Evolutionary conservation across 1,140 invertebrate genomes (phyloP), one percentile per base, ranked within the genome.

Genomic region (Rhopalosiphum padi): DNA sequence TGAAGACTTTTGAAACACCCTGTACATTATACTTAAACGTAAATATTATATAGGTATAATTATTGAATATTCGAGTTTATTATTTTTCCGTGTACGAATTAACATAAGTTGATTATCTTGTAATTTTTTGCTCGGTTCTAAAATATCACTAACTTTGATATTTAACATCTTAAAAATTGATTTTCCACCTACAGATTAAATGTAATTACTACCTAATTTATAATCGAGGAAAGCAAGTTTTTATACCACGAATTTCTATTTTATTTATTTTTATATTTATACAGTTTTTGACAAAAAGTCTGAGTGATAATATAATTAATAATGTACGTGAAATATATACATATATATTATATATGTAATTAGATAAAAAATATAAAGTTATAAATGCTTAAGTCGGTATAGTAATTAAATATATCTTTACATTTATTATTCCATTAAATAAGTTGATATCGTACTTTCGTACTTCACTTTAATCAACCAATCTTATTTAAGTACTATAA

Each of bases 381-480:
- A 77, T 77, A 18, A n/a, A n/a, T 68, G n/a, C 30, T 1, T 1
- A 68, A 68, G 60, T 68, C 30, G 60, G 60, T 18, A 68, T n/a
- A 68, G 18, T 68, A 68, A n/a, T 68, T n/a, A n/a, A 68, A 68
- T 68, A 68, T 68, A 68, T n/a, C 60, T 77, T 77, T 77, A 77
- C 5, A 77, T 77, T 77, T 77, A 77, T 77, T 77, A 77, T 77
- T n/a, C 60, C 60, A 77, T 77, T 77, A 77, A 77, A 77, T 77
- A 77, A 77, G n/a, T 77, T 77, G 21, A n/a, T 18, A 5, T n/a
- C 41, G 41, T 41, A 41, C 41, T 41, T 41, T n/a, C 30, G 60
- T 77, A 68, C 60, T n/a, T 77, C 18, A n/a, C 15, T 0, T 68
- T n/a, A 68, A 68, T 68, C 9, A n/a, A 68, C 60, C 30, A 68